Evolutionary conservation across 1,140 invertebrate genomes (phyloP).

Genomic region (Trachelipus rathkii): DNA sequence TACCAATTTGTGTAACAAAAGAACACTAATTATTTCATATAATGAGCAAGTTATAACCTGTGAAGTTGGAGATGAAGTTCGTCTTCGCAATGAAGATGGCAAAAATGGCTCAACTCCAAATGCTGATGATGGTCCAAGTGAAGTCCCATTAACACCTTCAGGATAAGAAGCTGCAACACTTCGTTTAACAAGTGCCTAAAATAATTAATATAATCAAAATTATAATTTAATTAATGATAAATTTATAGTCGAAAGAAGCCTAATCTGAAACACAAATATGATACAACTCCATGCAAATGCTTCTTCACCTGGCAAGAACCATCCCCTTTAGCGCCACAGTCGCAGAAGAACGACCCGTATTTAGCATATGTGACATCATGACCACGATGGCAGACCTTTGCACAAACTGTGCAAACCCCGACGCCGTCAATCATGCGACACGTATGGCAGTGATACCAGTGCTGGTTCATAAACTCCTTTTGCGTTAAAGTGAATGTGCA

Average conservation of each 20-base stretch:
- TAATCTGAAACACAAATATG: neutral
- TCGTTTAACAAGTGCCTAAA: slow-evolving; percentile 66
- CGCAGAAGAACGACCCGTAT: slow-evolving; percentile 97
- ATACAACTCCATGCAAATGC: too few species aligned
- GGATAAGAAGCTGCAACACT: slow-evolving; percentile 56
- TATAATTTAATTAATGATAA: too few species aligned
- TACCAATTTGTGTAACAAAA: slow-evolving; percentile 24
- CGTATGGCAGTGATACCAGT: slow-evolving; percentile 93
- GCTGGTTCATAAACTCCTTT: slow-evolving; percentile 97
- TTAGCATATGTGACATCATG: slow-evolving; percentile 98
- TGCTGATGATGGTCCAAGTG: slow-evolving; percentile 49
- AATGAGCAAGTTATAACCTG: slow-evolving; percentile 1
- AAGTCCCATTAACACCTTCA: slow-evolving; percentile 41
- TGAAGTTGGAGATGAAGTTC: slow-evolving; percentile 62
- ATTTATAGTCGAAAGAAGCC: too few species aligned
- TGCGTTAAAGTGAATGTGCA: slow-evolving; percentile 96
- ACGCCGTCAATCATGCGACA: slow-evolving; percentile 97
- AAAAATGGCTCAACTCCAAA: slow-evolving; percentile 52
- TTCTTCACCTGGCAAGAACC: slow-evolving; percentile 59
- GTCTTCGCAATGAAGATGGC: slow-evolving; percentile 61
- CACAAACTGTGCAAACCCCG: slow-evolving; percentile 95
- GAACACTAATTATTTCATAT: neutral
- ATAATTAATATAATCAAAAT: neutral
- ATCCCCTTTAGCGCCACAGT: slow-evolving; percentile 95
- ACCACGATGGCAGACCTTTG: slow-evolving; percentile 89